These are phyloP conservation scores for Strigops habroptila DNA, from an alignment of 2,113 vertebrate genomes.

Conservation along the genomic window DNA sequence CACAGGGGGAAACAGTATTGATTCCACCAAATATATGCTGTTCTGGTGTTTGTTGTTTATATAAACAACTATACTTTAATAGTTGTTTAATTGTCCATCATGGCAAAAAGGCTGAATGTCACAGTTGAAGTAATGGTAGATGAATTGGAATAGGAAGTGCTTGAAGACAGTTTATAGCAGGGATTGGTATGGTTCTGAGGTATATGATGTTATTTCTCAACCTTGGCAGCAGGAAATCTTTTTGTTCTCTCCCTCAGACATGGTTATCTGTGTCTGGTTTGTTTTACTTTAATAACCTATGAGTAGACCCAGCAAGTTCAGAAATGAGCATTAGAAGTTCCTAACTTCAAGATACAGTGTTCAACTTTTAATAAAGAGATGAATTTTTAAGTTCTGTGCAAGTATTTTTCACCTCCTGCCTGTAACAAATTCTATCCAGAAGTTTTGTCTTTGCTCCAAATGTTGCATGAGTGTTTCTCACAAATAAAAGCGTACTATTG, in stretches of 20 bases:
- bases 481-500: conserved; percentile 17
- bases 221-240: neutral
- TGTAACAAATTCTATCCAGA: conserved; percentile 38
- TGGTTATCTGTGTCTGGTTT: neutral
- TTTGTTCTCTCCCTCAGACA: neutral
- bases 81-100: conserved; percentile 22
- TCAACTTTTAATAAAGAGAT: conserved; percentile 6
- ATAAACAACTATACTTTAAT: neutral
- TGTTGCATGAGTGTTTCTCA: conserved; percentile 35
- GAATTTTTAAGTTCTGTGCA: neutral
- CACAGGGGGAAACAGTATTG: neutral
- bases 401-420: conserved; percentile 12
- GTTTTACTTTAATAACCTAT: neutral
- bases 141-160: neutral
- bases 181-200: neutral
- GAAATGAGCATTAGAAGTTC: neutral
- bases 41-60: conserved; percentile 11
- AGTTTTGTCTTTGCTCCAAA: conserved; percentile 42
- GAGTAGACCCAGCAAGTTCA: neutral
- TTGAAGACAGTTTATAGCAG: neutral
- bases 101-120: conserved; percentile 15
- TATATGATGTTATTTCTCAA: neutral
- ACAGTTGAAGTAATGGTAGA: neutral
- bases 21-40: conserved; percentile 38
- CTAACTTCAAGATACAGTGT: neutral